These are phyloP conservation scores for Calliopsis andreniformis DNA, from an alignment of 1,140 invertebrate species.

Conservation along the genomic window DNA sequence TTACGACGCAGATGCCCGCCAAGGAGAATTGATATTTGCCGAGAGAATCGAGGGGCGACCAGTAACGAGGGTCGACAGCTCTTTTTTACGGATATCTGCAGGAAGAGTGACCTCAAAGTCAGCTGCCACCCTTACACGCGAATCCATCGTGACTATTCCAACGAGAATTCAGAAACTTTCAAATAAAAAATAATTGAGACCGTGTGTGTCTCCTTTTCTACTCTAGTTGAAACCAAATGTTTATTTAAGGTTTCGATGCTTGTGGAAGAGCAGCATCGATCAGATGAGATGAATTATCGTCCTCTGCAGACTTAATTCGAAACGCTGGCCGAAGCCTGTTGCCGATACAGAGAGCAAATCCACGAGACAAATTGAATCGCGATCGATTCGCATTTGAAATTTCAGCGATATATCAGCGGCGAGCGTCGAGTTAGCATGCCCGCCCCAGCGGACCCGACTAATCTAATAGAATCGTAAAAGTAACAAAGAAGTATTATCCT, in stretches of 20 bases:
- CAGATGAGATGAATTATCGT: background rate
- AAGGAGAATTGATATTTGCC: constrained; percentile 39
- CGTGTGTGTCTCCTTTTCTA: too few species aligned
- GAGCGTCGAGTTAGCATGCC: constrained; percentile 15
- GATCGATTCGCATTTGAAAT: constrained; percentile 17
- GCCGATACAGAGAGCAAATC: background rate
- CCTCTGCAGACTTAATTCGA: background rate
- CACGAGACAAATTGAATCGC: constrained; percentile 12
- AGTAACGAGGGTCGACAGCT: background rate
- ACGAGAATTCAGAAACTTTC: too few species aligned
- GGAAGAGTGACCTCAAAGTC: background rate
- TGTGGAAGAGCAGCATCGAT: too few species aligned
- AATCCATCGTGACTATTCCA: too few species aligned
- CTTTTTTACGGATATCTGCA: background rate
- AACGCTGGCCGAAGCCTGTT: background rate
- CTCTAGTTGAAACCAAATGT: too few species aligned
- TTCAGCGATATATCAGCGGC: constrained; percentile 3
- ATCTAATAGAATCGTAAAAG: constrained; percentile 34
- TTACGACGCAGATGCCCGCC: constrained; percentile 6
- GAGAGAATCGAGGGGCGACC: background rate
- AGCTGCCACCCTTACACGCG: background rate
- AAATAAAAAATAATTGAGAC: too few species aligned
- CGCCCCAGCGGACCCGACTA: background rate
- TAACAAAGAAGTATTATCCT: constrained; percentile 26
- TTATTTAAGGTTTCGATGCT: too few species aligned